Base-by-base conservation (phyloP, 2,113 vertebrate genomes). In the Orthonyx spaldingii region DNA sequence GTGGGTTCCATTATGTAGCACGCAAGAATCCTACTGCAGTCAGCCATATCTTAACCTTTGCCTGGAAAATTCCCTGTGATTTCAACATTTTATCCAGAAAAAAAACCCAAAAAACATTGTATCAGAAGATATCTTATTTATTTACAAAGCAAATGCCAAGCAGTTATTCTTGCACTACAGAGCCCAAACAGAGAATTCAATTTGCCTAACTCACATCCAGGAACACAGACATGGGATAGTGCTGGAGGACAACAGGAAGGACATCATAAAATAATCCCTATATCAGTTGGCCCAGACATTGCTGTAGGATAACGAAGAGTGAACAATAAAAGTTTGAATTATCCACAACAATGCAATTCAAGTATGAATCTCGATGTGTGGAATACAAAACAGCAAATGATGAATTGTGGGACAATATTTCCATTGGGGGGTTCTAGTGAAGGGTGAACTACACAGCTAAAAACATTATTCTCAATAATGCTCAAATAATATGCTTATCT, bases 401-500 rank as follows among this genome's bases (percentile, higher is more conserved):
- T 71, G 52, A 84, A 37, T 18, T 82, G 35, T 35, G 49, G 37
- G 41, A 44, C 27, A 49, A 3, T 77, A 66, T 81, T 92, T 74
- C 33, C 16, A 11, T n/a, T 22, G 22, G 3, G 21, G 4, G 6
- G 5, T 69, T 80, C 50, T 47, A 57, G 21, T 19, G 56, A 79
- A 87, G n/a, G 7, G 0, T 46, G 79, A 91, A 83, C 16, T 37
- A 37, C 53, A 42, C 10, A 65, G 77, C 13, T 52, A 3, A 91
- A 92, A 87, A 10, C 3, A 5, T 46, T 59, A 53, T 49, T 89
- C 63, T 37, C 53, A 64, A 21, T n/a, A n/a, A n/a, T n/a, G n/a
- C n/a, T n/a, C n/a, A n/a, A n/a, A n/a, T n/a, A n/a, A n/a, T 71
- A 60, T 56, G 14, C 17, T 95, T 93, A 63, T 64, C 42, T 82